phyloP scores from a whole-genome alignment of 2,113 vertebrate genomes.

The Cynopterus brachyotis region DNA sequence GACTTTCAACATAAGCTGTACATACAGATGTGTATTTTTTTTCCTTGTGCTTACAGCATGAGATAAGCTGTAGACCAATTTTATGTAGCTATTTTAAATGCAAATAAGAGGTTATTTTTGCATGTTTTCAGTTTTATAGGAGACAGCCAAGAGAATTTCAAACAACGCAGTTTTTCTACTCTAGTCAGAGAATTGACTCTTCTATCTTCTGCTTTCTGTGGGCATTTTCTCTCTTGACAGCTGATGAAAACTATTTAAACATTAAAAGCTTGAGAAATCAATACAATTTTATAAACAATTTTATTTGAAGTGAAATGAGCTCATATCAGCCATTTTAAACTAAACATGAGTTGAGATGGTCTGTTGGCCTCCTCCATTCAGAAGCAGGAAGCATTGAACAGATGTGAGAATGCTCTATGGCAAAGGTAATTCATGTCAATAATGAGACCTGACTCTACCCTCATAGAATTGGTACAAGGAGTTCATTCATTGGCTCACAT shows the following conservation, averaged over 20 bases:
- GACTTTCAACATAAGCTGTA: constrained; percentile 48
- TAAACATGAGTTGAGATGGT: neutral
- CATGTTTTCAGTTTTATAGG: constrained; percentile 67
- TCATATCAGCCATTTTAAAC: neutral
- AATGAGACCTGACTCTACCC: neutral
- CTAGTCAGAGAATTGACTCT: constrained; percentile 57
- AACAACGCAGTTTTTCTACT: constrained; percentile 62
- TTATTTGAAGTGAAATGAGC: neutral
- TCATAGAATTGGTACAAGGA: neutral
- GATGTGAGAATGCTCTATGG: neutral
- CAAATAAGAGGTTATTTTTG: constrained; percentile 79
- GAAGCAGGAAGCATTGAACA: neutral
- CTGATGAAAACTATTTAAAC: constrained; percentile 46
- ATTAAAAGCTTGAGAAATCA: constrained; percentile 34
- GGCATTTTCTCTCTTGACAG: constrained; percentile 63
- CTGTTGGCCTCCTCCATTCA: neutral
- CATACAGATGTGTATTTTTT: constrained; percentile 61
- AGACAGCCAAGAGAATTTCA: constrained; percentile 78
- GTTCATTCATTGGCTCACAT: neutral
- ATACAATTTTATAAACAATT: constrained; percentile 36
- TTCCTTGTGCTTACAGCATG: constrained; percentile 73
- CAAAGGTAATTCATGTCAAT: neutral
- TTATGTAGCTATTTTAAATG: constrained; percentile 81
- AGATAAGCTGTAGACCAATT: constrained; percentile 78
- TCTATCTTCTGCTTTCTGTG: constrained; percentile 67